A percentile compares a stretch with the other conserved stretches of the same genome.
phyloP scores from a whole-genome alignment of 1,140 invertebrate species.

The Psilanteris sp. region DNA sequence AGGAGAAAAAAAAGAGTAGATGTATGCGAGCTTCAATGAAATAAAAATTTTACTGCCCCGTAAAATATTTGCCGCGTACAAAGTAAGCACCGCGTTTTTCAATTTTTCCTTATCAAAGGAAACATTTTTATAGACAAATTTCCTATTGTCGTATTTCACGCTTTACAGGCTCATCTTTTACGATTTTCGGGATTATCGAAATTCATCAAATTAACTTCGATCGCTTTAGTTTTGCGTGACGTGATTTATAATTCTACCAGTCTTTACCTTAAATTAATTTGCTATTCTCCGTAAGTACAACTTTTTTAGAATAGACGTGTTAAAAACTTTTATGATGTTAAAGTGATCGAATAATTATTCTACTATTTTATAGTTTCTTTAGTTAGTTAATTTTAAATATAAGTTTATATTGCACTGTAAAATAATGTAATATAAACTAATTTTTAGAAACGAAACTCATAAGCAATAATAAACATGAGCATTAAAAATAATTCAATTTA shows the following conservation, averaged over 20 bases:
- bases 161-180: conserved; percentile 36
- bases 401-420: no score
- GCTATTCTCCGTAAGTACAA: no score
- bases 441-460: no score
- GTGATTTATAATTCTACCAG: background rate
- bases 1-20: background rate
- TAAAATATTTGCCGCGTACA: conserved; percentile 56
- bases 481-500: no score
- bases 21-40: conserved; percentile 21
- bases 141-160: conserved; percentile 45
- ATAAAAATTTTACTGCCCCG: conserved; percentile 57
- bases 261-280: no score
- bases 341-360: no score
- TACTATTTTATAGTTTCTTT: no score
- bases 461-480: no score
- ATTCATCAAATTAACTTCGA: conserved; percentile 15
- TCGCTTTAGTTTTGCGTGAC: conserved; percentile 4
- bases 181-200: conserved; percentile 25
- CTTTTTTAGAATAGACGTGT: no score
- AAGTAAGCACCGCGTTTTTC: conserved; percentile 39
- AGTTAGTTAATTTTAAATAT: no score
- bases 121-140: conserved; percentile 56
- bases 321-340: no score
- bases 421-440: no score
- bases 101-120: conserved; percentile 44